A percentile compares a stretch with the other conserved stretches of the same genome.
These are phyloP conservation scores for Cygnus atratus DNA, from an alignment of 2,113 vertebrate genomes.

Conservation along the genomic window DNA sequence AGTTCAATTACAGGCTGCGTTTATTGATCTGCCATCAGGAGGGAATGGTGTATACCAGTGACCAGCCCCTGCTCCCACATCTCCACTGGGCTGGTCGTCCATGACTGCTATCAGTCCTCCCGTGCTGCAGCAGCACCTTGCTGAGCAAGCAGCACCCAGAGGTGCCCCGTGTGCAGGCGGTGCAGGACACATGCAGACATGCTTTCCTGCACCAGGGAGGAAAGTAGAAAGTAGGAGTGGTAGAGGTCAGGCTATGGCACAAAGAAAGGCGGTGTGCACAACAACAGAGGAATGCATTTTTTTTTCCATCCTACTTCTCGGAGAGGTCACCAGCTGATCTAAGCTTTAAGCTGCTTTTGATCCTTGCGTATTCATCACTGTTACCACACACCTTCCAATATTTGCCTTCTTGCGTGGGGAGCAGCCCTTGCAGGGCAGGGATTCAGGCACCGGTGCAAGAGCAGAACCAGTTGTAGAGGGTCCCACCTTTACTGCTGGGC, in stretches of 20 bases:
- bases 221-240: too few relatives aligned
- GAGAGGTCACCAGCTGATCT: not conserved
- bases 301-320: accelerated
- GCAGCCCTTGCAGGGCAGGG: not conserved
- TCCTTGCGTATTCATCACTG: not conserved
- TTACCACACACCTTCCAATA: not conserved
- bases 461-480: not conserved
- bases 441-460: not conserved
- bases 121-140: not conserved
- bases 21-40: not conserved
- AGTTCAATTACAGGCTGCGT: not conserved
- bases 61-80: not conserved
- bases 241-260: not conserved
- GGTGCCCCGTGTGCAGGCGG: accelerated
- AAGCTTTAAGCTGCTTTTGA: not conserved
- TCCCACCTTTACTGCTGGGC: not conserved
- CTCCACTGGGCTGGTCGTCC: not conserved
- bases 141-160: not conserved
- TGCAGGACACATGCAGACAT: not conserved
- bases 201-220: not conserved
- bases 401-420: not conserved
- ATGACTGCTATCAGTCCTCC: not conserved
- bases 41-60: not conserved
- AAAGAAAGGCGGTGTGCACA: not conserved
- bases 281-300: accelerated